Base-by-base conservation (phyloP, 2,888 invertebrate species). In the Mongoloraphidia duomilia region DNA sequence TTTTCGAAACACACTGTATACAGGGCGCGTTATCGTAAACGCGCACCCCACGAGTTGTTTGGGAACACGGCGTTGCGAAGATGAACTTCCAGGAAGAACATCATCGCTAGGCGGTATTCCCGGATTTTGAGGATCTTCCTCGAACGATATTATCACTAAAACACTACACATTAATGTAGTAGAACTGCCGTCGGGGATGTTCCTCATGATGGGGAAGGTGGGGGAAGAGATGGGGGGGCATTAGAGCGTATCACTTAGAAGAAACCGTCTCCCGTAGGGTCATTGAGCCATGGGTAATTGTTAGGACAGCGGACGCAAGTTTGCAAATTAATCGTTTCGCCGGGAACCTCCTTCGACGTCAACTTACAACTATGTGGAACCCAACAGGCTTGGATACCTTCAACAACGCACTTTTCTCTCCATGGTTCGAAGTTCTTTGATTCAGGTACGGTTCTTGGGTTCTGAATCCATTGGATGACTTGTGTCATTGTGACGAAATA, bases 401-500 rank as follows among this genome's bases (percentile, higher is more conserved):
- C 87, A n/a, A 90, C 88, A 43, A 79, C 74, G 63, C 93, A 93
- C 80, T 88, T 90, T 70, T 92, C 92, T 77, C 85, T 84, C 91
- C 92, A 93, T 44, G 90, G 85, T 66, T 92, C 91, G 69, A 93
- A 93, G 74, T 83, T 89, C 76, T 90, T 89, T 46, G 85, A 83
- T 66, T 91, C 89, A 49, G 80, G 74, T 57, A 86, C 65, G 11
- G 90, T 90, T 52, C 86, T 76, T 42, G 92, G 92, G 65, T 90
- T 90, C 64, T 93, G 93, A 63, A 93, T 89, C 93, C 93, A 93
- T 64, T 92, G 92, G 58, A 93, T 91, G 8, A 91, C 91, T 67
- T 90, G 89, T n/a, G 92, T 92, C 91, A 91, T 92, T 51, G 92
- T 93, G 12, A 89, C 88, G 65, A 93, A 93, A 70, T 89, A 93